Evolutionary conservation across 2,113 vertebrate species (phyloP).

Genomic region (Apteryx owenii): DNA sequence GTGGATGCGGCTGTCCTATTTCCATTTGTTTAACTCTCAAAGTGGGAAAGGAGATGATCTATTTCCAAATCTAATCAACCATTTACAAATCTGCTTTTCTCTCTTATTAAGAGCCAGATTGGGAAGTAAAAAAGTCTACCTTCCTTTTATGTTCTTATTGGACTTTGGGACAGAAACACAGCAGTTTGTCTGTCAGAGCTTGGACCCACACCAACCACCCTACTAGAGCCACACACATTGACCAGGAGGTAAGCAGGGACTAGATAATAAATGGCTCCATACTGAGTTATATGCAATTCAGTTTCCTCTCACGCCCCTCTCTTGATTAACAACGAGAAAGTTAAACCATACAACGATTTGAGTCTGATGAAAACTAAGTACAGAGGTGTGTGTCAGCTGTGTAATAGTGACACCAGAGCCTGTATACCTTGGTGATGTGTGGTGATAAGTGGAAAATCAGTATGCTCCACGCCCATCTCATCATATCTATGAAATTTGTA

Average conservation of each 20-base stretch:
- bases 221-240: accelerated
- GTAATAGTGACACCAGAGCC: not conserved
- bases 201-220: not conserved
- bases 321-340: not conserved
- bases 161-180: not conserved
- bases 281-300: not conserved
- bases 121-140: not conserved
- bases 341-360: not conserved
- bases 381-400: not conserved
- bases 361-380: not conserved
- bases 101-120: not conserved
- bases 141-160: not conserved
- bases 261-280: not conserved
- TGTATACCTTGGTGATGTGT: not conserved
- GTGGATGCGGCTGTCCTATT: not conserved
- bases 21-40: not conserved
- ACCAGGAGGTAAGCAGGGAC: not conserved
- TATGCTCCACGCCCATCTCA: not conserved
- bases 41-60: not conserved
- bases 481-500: not conserved
- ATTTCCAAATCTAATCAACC: not conserved
- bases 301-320: not conserved
- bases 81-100: not conserved
- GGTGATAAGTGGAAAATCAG: not conserved
- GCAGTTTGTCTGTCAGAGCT: not conserved